phyloP scores from a whole-genome alignment of 2,797 vertebrate genomes.

The Megalops cyprinoides region DNA sequence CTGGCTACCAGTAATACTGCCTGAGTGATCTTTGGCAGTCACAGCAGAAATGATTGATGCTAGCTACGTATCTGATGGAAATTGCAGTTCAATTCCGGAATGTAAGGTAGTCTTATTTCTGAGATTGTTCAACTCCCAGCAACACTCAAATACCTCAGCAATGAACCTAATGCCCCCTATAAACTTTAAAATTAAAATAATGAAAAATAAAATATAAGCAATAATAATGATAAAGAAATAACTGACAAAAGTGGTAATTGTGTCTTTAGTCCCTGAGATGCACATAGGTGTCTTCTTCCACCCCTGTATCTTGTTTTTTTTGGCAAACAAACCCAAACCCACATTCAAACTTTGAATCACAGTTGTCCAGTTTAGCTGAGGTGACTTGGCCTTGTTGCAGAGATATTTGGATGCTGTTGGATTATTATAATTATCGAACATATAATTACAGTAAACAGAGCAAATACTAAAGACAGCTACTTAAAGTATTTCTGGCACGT shows the following conservation, averaged over 20 bases:
- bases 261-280: neutral
- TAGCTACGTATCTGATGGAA: slow-evolving; percentile 13
- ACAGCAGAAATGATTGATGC: slow-evolving; percentile 25
- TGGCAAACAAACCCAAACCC: too few species aligned
- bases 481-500: too few species aligned
- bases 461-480: too few species aligned
- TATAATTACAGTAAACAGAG: too few species aligned
- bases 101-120: slow-evolving; percentile 17
- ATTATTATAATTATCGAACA: too few species aligned
- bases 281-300: neutral
- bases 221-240: slow-evolving; percentile 5
- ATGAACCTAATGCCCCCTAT: slow-evolving; percentile 24
- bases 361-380: neutral
- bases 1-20: slow-evolving; percentile 16
- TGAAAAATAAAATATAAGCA: neutral
- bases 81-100: neutral
- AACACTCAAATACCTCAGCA: neutral
- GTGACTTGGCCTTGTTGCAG: neutral
- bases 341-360: too few species aligned
- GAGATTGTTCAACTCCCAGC: neutral
- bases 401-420: slow-evolving; percentile 1
- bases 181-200: neutral
- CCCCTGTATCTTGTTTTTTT: too few species aligned
- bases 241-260: neutral
- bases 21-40: slow-evolving; percentile 25